phyloP scores from a whole-genome alignment of 2,113 vertebrate species.

The Petaurus breviceps region DNA sequence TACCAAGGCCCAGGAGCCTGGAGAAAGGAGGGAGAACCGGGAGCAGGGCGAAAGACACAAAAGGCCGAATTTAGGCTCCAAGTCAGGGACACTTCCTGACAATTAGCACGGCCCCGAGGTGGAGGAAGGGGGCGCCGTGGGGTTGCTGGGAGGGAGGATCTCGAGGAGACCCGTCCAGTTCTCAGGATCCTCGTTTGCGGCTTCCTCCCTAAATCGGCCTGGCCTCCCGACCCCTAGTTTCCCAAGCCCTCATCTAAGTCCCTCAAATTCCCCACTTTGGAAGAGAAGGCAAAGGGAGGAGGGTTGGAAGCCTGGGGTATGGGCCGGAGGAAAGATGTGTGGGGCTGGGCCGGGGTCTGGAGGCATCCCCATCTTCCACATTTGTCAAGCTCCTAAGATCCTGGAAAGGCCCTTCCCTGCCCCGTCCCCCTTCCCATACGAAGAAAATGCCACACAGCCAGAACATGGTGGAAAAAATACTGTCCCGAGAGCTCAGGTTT shows the following conservation, averaged over 20 bases:
- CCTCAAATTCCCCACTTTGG: neutral
- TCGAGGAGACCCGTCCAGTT: constrained; percentile 83
- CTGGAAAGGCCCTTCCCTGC: neutral
- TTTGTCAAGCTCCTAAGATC: neutral
- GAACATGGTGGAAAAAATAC: neutral
- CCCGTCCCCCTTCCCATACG: neutral
- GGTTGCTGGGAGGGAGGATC: constrained; percentile 90
- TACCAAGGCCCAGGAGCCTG: too few relatives aligned
- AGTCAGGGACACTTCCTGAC: neutral
- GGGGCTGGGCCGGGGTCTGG: rapidly evolving
- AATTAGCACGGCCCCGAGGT: constrained; percentile 78
- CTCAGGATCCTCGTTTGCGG: constrained; percentile 85
- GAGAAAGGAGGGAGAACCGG: neutral
- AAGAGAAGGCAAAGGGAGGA: neutral
- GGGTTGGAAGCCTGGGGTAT: too few relatives aligned
- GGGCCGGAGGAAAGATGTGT: rapidly evolving
- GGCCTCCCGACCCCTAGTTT: constrained; percentile 59
- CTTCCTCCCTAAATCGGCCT: constrained; percentile 80
- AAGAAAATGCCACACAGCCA: neutral
- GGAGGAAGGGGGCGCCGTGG: constrained; percentile 82
- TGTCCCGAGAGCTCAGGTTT: neutral
- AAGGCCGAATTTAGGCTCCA: neutral
- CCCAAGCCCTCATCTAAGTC: neutral
- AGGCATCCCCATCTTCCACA: neutral
- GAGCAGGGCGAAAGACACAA: neutral